Percentiles rank a stretch among this genome's conserved stretches.
These are phyloP conservation scores for Corythoichthys intestinalis DNA, from an alignment of 2,113 vertebrate genomes.

Conservation along the genomic window DNA sequence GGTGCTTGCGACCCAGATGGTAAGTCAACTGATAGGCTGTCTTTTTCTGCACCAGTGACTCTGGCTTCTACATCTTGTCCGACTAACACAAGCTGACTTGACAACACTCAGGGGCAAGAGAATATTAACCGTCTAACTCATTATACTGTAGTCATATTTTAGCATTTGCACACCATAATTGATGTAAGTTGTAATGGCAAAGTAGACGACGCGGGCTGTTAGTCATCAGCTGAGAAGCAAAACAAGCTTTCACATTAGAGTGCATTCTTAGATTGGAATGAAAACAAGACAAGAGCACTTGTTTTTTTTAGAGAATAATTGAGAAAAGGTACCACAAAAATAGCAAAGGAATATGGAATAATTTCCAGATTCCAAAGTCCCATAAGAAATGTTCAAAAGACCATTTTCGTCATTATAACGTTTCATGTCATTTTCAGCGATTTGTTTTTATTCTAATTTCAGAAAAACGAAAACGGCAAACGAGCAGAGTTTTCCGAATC, in stretches of 20 bases:
- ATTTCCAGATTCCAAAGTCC: too few species aligned
- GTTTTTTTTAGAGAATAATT: too few species aligned
- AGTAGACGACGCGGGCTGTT: background rate
- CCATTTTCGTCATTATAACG: too few species aligned
- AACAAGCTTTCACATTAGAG: background rate
- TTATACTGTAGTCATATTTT: background rate
- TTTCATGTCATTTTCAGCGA: too few species aligned
- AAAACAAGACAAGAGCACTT: background rate
- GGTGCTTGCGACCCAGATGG: conserved; percentile 50
- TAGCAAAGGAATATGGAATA: too few species aligned
- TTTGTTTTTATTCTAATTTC: too few species aligned
- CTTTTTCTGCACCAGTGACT: conserved; percentile 35
- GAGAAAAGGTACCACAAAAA: too few species aligned
- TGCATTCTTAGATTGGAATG: background rate
- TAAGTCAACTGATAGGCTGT: conserved; percentile 47
- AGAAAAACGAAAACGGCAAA: too few species aligned
- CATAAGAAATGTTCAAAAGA: too few species aligned
- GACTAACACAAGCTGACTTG: background rate
- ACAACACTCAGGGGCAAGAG: too few species aligned
- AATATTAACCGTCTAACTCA: too few species aligned
- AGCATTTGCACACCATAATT: background rate
- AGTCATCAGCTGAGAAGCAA: background rate
- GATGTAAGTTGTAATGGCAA: background rate
- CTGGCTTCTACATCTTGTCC: conserved; percentile 33
- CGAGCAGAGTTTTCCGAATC: too few species aligned